Conservation (phyloP, 2,797 vertebrate species). For the Rousettus madagascariensis region DNA sequence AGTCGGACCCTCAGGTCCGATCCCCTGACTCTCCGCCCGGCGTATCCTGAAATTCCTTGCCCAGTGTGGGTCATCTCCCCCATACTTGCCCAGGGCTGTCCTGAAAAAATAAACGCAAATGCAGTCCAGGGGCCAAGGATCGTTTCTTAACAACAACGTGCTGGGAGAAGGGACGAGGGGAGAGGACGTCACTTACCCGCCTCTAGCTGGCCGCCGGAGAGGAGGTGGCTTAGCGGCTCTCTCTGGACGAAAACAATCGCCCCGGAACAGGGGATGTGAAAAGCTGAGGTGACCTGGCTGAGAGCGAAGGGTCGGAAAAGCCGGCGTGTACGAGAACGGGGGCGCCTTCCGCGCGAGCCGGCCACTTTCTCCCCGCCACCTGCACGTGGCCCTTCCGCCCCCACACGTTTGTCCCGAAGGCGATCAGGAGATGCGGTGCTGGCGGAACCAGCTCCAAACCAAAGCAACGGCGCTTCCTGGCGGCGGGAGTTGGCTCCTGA, state of each 20-base stretch:
- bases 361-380: background rate
- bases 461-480: background rate
- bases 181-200: background rate
- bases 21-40: background rate
- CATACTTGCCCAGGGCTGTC: background rate
- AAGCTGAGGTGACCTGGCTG: background rate
- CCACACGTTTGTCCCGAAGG: background rate
- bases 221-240: background rate
- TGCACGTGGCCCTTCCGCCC: background rate
- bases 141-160: background rate
- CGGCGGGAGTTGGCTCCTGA: background rate
- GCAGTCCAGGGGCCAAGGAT: background rate
- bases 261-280: background rate
- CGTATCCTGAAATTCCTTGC: background rate
- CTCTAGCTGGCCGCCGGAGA: background rate
- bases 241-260: background rate
- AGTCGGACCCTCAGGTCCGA: background rate
- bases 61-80: rapidly evolving
- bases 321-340: background rate
- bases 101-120: background rate
- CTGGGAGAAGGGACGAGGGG: background rate
- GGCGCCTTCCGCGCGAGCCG: background rate
- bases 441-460: background rate
- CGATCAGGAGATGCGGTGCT: constrained; percentile 16
- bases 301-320: background rate